A percentile compares a stretch with the other conserved stretches of the same genome.
Conservation (phyloP, 2,113 vertebrate species). For the Ictalurus furcatus region DNA sequence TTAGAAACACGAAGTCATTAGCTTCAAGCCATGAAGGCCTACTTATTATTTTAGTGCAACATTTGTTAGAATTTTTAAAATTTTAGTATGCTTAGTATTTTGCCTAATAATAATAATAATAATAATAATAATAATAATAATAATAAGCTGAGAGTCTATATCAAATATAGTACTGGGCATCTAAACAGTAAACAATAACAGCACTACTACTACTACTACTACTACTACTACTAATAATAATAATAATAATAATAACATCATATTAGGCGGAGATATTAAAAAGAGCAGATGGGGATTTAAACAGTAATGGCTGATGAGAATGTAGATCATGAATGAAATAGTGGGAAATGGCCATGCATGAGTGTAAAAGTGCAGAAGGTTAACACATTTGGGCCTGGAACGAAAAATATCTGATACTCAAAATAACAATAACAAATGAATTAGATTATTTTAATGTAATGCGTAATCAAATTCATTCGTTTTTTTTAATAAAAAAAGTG, state of each 20-base stretch:
- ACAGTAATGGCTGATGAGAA: background rate
- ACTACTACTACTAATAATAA: background rate
- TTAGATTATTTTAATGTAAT: background rate
- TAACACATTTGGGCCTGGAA: constrained; percentile 58
- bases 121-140: background rate
- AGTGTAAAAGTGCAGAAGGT: constrained; percentile 63
- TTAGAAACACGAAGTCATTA: background rate
- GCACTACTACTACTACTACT: too few relatives aligned
- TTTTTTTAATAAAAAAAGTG: background rate
- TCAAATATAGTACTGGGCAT: background rate
- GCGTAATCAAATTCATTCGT: too few relatives aligned
- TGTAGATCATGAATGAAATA: background rate
- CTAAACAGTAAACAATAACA: background rate
- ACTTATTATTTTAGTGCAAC: background rate
- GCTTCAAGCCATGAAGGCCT: background rate
- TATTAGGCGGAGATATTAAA: background rate
- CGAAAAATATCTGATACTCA: background rate
- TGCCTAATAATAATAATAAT: background rate
- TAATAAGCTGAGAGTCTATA: too few relatives aligned
- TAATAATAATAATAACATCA: background rate
- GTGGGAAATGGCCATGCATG: constrained; percentile 65
- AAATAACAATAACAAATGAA: background rate
- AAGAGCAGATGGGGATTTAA: background rate
- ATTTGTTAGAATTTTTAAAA: background rate
- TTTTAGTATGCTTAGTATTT: background rate